Base-by-base conservation (phyloP, 2,888 invertebrate genomes). In the Drosophila helvetica region DNA sequence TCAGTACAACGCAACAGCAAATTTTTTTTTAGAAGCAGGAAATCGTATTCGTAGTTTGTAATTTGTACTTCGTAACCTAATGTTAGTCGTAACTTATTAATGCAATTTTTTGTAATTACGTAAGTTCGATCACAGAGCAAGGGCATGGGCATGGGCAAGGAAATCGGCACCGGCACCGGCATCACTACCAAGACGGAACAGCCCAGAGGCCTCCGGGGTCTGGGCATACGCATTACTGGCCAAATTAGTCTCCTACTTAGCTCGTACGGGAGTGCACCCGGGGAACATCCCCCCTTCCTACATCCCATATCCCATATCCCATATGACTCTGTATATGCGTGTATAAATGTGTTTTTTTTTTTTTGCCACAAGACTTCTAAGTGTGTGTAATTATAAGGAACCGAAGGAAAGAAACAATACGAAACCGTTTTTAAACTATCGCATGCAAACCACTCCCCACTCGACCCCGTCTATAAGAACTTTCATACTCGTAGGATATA, bases 261-360 rank as follows among this genome's bases (percentile, higher is more conserved):
- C 55, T 70, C 51, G 56, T 59, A 55, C 52, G 62, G 65, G 57
- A 64, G 69, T 67, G 55, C 67, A 79, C 56, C 59, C 62, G 48
- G 63, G 38, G 15, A 15, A 38, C 15, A 38, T 38, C 66, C 46
- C 22, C 3, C 25, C 19, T 27, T 25, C 22, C 66, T 38, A 52
- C 12, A 51, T 38, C 10, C 27, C 30, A 27, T 22, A 57, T 25
- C 46, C 72, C 74, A 78, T 79, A 78, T 72, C 62, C 53, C 60
- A 72, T 71, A 74, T 68, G 73, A 76, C 76, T 79, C 66, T 73
- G 60, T 66, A 79, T 83, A 79, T 83, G 79, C 84, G 80, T 85
- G 82, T 82, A 79, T 80, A 79, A 79, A 79, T 83, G 83, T 83
- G 79, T 83, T 77, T 86, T 73, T 72, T 83, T 83, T 77, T 86